Conservation (phyloP, 2,113 vertebrate species). For the Dipodomys merriami region DNA sequence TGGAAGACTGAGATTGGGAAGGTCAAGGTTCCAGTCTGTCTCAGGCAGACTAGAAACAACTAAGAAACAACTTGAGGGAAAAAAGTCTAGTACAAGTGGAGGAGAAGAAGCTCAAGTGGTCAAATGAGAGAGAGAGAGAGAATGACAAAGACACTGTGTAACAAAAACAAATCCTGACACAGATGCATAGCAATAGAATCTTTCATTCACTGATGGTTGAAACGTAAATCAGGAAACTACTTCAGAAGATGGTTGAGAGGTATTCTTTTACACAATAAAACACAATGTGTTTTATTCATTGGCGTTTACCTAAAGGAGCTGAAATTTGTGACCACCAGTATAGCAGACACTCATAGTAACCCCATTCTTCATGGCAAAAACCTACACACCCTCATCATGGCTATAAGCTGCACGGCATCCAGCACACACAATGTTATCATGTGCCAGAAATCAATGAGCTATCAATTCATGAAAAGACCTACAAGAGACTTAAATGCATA, state of each 20-base stretch:
- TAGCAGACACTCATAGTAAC: background rate
- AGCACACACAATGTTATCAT: background rate
- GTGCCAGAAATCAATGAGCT: background rate
- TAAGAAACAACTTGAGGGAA: no score
- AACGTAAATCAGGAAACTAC: background rate
- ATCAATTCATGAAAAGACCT: background rate
- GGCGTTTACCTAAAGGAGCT: background rate
- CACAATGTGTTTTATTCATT: background rate
- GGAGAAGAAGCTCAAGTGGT: no score
- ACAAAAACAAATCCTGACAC: no score
- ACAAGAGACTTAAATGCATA: background rate
- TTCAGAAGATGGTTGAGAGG: background rate
- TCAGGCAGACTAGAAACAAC: no score
- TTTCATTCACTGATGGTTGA: no score
- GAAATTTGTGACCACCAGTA: background rate
- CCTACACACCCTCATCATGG: background rate
- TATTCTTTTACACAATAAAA: background rate
- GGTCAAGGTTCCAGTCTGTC: no score
- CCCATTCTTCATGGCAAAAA: background rate
- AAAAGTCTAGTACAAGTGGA: no score
- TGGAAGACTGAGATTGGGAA: no score
- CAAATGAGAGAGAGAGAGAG: no score
- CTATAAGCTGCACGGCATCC: background rate
- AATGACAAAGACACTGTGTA: no score
- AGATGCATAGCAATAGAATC: background rate